These are phyloP conservation scores for Eupithecia exiguata DNA, from an alignment of 2,888 invertebrate genomes.

Conservation along the genomic window DNA sequence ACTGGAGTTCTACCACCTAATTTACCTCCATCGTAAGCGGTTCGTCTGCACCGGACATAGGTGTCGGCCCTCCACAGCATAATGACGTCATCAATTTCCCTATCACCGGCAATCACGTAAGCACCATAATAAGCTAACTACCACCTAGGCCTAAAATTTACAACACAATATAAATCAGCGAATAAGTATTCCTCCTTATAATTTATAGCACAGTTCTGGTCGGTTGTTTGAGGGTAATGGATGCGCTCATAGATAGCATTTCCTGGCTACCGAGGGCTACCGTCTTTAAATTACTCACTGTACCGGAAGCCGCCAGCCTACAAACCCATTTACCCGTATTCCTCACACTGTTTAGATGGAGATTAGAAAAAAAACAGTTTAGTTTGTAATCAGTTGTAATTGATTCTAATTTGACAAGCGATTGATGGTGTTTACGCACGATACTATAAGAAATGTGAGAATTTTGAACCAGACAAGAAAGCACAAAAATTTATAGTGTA, in stretches of 20 bases:
- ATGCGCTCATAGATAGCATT: conserved; percentile 79
- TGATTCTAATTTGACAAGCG: conserved; percentile 70
- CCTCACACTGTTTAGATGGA: conserved; percentile 76
- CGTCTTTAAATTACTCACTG: conserved; percentile 78
- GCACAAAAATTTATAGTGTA: no score
- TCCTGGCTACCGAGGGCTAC: conserved; percentile 27
- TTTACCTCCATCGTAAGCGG: neutral
- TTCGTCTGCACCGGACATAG: neutral
- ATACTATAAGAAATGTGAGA: neutral
- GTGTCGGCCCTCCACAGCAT: conserved; percentile 1
- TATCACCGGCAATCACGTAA: conserved; percentile 14
- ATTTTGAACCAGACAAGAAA: neutral
- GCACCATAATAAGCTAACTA: conserved; percentile 45
- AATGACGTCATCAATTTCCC: conserved; percentile 13
- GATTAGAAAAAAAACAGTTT: conserved; percentile 69
- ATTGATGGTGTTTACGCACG: conserved; percentile 25
- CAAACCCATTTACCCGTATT: conserved; percentile 75
- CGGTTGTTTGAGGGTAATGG: conserved; percentile 77
- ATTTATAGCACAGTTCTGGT: conserved; percentile 74
- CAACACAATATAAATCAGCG: conserved; percentile 76
- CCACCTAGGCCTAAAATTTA: conserved; percentile 64
- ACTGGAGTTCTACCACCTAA: neutral
- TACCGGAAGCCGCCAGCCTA: conserved; percentile 66
- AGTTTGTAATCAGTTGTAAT: conserved; percentile 64
- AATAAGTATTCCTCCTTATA: conserved; percentile 75